phyloP scores from a whole-genome alignment of 2,797 vertebrate genomes.

The Varecia variegata region DNA sequence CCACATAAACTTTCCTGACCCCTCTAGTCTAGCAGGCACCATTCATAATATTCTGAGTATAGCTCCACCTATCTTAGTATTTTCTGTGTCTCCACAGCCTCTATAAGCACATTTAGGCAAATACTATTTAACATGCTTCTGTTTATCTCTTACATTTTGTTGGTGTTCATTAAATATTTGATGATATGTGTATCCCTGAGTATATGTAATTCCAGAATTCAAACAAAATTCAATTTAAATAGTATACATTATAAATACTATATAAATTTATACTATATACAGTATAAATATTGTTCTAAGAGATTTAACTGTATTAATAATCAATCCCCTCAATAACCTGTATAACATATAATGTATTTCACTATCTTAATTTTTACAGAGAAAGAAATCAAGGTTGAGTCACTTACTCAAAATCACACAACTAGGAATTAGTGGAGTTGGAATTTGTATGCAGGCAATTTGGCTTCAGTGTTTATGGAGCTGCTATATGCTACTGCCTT shows the following conservation, averaged over 20 bases:
- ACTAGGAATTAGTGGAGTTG: not conserved
- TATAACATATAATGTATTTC: not conserved
- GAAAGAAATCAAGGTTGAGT: not conserved
- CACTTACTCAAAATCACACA: not conserved
- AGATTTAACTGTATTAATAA: not conserved
- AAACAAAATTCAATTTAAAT: conserved; percentile 29
- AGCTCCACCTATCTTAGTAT: not conserved
- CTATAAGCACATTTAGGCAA: not conserved
- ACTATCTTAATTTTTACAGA: not conserved
- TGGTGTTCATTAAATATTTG: not conserved
- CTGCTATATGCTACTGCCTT: not conserved
- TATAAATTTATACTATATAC: not conserved
- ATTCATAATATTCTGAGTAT: not conserved
- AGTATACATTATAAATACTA: not conserved
- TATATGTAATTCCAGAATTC: not conserved
- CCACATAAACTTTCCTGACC: not conserved
- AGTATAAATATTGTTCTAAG: not conserved
- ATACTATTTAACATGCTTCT: not conserved
- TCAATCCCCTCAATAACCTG: not conserved
- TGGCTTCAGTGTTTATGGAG: not conserved
- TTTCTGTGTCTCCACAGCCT: not conserved
- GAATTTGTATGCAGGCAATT: not conserved
- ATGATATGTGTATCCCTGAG: not conserved
- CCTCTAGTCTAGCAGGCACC: not conserved
- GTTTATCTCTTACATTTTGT: not conserved